Percentiles rank a stretch among this genome's conserved stretches.
phyloP scores from a whole-genome alignment of 2,888 invertebrate species.

The Netelia fuscicornis region DNA sequence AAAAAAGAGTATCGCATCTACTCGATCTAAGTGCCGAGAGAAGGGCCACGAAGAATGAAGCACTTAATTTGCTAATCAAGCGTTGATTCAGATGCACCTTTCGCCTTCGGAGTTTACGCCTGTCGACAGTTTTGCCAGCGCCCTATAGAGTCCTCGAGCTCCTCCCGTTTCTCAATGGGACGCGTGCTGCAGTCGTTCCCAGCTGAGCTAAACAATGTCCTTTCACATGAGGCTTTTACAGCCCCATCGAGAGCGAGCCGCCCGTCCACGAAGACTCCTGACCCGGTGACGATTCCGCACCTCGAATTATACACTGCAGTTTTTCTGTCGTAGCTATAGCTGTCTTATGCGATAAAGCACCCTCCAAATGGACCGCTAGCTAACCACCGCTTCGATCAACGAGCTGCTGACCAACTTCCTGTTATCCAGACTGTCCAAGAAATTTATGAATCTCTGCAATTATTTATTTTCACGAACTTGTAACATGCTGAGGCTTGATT shows the following conservation, averaged over 20 bases:
- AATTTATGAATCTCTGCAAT: neutral
- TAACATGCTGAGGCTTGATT: no score
- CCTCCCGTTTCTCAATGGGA: slow-evolving; percentile 70
- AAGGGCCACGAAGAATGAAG: slow-evolving; percentile 80
- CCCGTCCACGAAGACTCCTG: slow-evolving; percentile 64
- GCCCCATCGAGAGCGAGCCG: slow-evolving; percentile 77
- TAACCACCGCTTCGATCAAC: slow-evolving; percentile 45
- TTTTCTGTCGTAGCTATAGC: neutral
- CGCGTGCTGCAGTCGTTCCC: slow-evolving; percentile 75
- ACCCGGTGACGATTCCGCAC: slow-evolving; percentile 71
- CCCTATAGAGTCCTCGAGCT: slow-evolving; percentile 61
- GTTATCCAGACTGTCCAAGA: neutral
- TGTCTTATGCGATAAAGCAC: neutral
- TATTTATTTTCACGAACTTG: neutral
- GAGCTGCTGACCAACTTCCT: slow-evolving; percentile 44
- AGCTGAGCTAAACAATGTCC: slow-evolving; percentile 84
- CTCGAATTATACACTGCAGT: slow-evolving; percentile 15
- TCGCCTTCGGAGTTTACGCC: slow-evolving; percentile 60
- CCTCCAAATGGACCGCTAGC: slow-evolving; percentile 8
- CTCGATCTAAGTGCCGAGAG: slow-evolving; percentile 72
- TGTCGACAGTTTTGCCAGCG: slow-evolving; percentile 37
- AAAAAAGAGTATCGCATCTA: slow-evolving; percentile 72
- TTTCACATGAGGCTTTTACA: slow-evolving; percentile 84
- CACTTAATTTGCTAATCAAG: slow-evolving; percentile 84
- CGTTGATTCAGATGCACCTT: slow-evolving; percentile 84